phyloP scores from a whole-genome alignment of 2,797 vertebrate species.

The Ctenopoma kingsleyae region DNA sequence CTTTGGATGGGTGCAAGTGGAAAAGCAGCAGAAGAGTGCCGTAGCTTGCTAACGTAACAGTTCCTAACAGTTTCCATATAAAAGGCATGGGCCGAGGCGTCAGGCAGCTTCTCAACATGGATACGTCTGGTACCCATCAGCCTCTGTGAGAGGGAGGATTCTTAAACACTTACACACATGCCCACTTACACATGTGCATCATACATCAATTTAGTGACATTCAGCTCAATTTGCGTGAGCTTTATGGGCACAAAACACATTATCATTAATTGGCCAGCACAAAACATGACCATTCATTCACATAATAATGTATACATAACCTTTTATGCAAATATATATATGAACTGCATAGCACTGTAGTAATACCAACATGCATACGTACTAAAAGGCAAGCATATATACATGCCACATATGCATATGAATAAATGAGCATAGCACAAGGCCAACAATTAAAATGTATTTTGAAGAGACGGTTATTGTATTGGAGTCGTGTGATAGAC shows the following conservation, averaged over 20 bases:
- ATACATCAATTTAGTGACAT: conserved; percentile 1
- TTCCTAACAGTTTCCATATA: conserved; percentile 84
- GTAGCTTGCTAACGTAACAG: conserved; percentile 74
- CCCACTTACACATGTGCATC: conserved; percentile 8
- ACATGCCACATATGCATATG: neutral
- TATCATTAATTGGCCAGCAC: neutral
- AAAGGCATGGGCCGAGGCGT: conserved; percentile 75
- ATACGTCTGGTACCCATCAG: conserved; percentile 83
- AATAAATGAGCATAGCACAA: neutral
- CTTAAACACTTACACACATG: conserved; percentile 24
- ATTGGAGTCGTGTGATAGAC: no score
- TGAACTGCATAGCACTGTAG: no score
- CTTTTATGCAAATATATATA: neutral
- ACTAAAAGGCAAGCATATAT: neutral
- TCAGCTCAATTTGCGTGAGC: conserved; percentile 1
- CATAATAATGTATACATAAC: neutral
- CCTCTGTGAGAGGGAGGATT: conserved; percentile 51
- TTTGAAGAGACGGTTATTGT: no score
- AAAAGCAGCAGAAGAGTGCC: conserved; percentile 55
- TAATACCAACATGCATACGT: neutral
- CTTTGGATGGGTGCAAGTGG: conserved; percentile 52
- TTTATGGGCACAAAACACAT: conserved; percentile 3
- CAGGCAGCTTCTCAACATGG: conserved; percentile 72
- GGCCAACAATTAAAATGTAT: no score
- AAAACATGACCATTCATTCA: neutral